A percentile compares a stretch with the other conserved stretches of the same genome.
Conservation (phyloP, 2,888 invertebrate species). For the Pseudococcus viburni region DNA sequence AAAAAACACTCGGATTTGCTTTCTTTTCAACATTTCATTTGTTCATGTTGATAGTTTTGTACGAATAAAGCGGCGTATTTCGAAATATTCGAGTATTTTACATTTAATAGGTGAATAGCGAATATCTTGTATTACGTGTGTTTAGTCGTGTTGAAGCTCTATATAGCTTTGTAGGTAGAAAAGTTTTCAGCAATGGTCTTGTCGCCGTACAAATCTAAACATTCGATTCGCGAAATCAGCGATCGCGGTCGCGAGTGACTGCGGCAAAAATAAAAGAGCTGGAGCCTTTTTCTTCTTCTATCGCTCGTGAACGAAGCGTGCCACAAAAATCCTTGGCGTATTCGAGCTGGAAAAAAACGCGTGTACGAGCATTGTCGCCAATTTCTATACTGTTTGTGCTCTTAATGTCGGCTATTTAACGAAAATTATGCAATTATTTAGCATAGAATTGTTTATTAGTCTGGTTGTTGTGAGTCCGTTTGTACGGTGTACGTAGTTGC, state of each 20-base stretch:
- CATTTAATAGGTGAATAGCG: not conserved
- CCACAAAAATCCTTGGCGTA: not conserved
- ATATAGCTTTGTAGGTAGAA: not conserved
- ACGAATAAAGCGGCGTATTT: not conserved
- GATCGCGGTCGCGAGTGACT: not conserved
- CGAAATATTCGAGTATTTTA: not conserved
- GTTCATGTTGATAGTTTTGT: not conserved
- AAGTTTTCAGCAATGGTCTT: not conserved
- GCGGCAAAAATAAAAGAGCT: not conserved
- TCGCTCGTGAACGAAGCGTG: slow-evolving; percentile 11
- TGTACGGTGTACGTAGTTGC: not conserved
- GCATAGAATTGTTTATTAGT: not conserved
- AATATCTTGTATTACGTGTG: slow-evolving; percentile 1
- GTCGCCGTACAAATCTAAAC: slow-evolving; percentile 8
- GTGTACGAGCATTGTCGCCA: not conserved
- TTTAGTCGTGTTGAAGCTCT: slow-evolving; percentile 7
- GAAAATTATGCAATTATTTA: not conserved
- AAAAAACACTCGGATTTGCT: not conserved
- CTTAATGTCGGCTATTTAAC: not conserved
- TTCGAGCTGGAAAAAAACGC: not conserved
- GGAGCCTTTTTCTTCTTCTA: not conserved
- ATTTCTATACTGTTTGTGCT: not conserved
- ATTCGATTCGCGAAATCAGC: not conserved
- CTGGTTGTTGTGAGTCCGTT: not conserved
- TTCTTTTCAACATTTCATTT: slow-evolving; percentile 25